Percentiles rank a stretch among this genome's conserved stretches.
Evolutionary conservation across 2,888 invertebrate species (phyloP).

Genomic region (Pandemis heparana): DNA sequence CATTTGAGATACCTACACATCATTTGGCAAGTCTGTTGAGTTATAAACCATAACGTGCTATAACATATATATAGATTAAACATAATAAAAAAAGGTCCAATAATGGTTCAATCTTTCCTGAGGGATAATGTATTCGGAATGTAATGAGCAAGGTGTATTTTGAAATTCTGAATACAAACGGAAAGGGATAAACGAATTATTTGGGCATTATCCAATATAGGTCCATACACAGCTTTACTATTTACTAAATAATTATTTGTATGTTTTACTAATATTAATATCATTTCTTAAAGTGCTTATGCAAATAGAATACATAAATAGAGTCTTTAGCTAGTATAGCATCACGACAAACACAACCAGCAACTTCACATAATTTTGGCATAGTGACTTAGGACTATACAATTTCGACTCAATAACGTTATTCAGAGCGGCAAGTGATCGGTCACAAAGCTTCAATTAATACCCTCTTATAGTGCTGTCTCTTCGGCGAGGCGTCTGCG

Average conservation of each 20-base stretch:
- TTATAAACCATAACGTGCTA: too few species aligned
- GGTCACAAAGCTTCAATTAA: constrained; percentile 9
- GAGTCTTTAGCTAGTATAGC: not conserved
- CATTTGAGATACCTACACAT: too few species aligned
- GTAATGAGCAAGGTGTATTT: not conserved
- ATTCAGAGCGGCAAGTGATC: constrained; percentile 3
- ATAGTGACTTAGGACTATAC: not conserved
- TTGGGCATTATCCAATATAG: too few species aligned
- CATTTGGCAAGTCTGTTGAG: too few species aligned
- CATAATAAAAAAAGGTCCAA: too few species aligned
- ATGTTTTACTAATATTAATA: too few species aligned
- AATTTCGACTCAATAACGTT: not conserved
- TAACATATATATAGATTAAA: too few species aligned
- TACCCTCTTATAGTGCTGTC: constrained; percentile 1
- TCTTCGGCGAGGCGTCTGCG: not conserved
- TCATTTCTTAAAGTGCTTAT: too few species aligned
- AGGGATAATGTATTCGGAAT: not conserved
- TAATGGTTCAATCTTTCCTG: not conserved
- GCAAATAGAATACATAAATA: too few species aligned
- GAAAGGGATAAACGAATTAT: too few species aligned
- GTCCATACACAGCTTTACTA: too few species aligned
- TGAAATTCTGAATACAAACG: not conserved
- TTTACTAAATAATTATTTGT: too few species aligned
- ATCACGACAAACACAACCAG: not conserved
- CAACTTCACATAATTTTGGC: not conserved